A percentile compares a stretch with the other conserved stretches of the same genome.
Evolutionary conservation across 2,113 vertebrate genomes (phyloP).

Genomic region (Tretioscincus oriximinensis): DNA sequence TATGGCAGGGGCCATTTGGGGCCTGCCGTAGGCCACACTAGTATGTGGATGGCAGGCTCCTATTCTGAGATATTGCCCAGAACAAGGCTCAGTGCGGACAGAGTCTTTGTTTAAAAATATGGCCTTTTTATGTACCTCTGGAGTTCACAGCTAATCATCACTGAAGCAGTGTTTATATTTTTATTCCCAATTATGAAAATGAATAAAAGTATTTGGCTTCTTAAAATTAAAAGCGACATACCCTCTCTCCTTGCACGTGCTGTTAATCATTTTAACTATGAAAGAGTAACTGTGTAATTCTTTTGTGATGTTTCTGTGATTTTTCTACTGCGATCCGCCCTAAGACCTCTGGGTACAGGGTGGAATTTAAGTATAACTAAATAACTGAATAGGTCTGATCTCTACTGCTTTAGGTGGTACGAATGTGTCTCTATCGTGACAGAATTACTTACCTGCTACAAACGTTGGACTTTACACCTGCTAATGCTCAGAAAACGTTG

Average conservation of each 20-base stretch:
- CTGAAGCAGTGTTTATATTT: not conserved
- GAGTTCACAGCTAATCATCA: not conserved
- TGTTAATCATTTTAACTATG: no score
- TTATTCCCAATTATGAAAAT: not conserved
- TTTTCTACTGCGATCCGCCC: no score
- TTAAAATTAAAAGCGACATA: not conserved
- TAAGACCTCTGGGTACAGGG: no score
- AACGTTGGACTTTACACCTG: conserved; percentile 74
- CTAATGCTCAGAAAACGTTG: conserved; percentile 81
- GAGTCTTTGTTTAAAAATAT: not conserved
- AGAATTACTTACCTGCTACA: conserved; percentile 78
- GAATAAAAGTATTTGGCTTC: not conserved
- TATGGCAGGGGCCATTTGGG: no score
- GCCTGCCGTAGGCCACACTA: no score
- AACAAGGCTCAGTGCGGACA: no score
- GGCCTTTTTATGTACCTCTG: not conserved
- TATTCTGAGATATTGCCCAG: no score
- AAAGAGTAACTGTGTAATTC: no score
- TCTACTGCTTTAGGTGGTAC: conserved; percentile 72
- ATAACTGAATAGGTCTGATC: not conserved
- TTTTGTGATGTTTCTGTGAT: no score
- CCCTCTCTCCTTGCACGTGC: not conserved
- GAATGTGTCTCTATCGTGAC: conserved; percentile 72
- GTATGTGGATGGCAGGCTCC: no score
- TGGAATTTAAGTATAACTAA: no score